Evolutionary conservation across 2,888 invertebrate species (phyloP), one percentile per base, ranked within the genome.

Genomic region (Opisthograptis luteolata): DNA sequence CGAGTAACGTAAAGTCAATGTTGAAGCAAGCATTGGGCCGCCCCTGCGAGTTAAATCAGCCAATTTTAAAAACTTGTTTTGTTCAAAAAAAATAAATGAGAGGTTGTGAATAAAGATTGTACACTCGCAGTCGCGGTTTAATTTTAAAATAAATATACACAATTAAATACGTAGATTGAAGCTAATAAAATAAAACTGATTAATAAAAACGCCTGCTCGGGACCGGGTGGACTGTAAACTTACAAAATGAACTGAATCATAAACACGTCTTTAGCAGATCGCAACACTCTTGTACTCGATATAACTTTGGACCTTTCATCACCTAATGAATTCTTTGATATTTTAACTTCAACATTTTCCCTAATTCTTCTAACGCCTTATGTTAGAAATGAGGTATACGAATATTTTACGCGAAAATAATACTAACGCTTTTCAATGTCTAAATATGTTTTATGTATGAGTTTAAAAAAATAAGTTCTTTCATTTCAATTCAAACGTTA

Each of bases 51-150:
- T 65, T 64, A 63, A 44, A 73, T 80, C 87, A 89, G 86, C 84
- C 88, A 87, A 81, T 87, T 84, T 85, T 81, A 81, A 79, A 77
- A 84, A 71, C 79, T 79, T 79, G 79, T 84, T 85, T 82, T 81
- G 73, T 79, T 77, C 73, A 70, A 70, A 73, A 76, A 72, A 75
- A 55, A 73, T 66, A 68, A 56, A 58, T 51, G 49, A 51, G 62
- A 86, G 89, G 90, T 90, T 90, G 90, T 90, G 90, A 89, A 82
- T 59, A 79, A 76, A 69, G 79, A 80, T 79, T 80, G 76, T 70
- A 64, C 60, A 71, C 73, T 73, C 76, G 76, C 77, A 71, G 73
- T 68, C 64, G 78, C 79, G 81, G 81, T 71, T 70, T 81, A 73
- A 76, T 76, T 76, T 73, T 64, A 72, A 67, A 67, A 68, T 81